phyloP scores from a whole-genome alignment of 53 echinoderm and acorn worm genomes.

The Glandiceps talaboti region DNA sequence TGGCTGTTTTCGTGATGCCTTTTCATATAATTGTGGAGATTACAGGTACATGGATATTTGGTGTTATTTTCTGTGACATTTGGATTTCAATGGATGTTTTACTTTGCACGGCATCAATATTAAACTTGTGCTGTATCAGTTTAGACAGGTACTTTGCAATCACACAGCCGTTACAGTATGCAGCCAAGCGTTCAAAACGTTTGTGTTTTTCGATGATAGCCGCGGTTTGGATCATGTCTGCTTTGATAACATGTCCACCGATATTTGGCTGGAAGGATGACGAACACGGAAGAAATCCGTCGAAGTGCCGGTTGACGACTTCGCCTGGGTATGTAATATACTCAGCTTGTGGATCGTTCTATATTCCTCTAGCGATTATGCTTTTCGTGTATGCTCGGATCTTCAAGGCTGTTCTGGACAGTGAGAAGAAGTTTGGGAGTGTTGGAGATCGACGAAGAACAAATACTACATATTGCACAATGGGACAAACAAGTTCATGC shows the following conservation, averaged over 20 bases:
- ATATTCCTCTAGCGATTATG: slow-evolving; percentile 89
- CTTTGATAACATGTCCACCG: slow-evolving; percentile 72
- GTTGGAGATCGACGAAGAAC: no score
- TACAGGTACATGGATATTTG: slow-evolving; percentile 87
- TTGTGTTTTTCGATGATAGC: slow-evolving; percentile 78
- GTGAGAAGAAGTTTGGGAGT: no score
- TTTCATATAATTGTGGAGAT: slow-evolving; percentile 78
- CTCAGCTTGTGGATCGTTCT: slow-evolving; percentile 92
- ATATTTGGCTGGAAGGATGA: slow-evolving; percentile 28
- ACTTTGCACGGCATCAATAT: slow-evolving; percentile 96
- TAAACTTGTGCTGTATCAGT: slow-evolving; percentile 87
- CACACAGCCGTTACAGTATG: slow-evolving; percentile 86
- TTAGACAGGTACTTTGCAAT: slow-evolving; percentile 96
- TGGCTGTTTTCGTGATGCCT: slow-evolving; percentile 85
- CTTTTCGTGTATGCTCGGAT: slow-evolving; percentile 74
- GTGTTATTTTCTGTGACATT: slow-evolving; percentile 59
- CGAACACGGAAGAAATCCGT: slow-evolving; percentile 22
- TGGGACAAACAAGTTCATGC: no score
- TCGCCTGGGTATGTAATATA: slow-evolving; percentile 69
- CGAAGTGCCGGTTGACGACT: slow-evolving; percentile 61
- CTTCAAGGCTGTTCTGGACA: slow-evolving; percentile 61
- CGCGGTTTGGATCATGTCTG: slow-evolving; percentile 74
- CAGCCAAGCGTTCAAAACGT: slow-evolving; percentile 80
- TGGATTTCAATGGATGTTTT: slow-evolving; percentile 85
- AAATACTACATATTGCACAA: no score